A percentile compares a stretch with the other conserved stretches of the same genome.
These are phyloP conservation scores for Pimephales promelas DNA, from an alignment of 2,113 vertebrate species.

Conservation along the genomic window DNA sequence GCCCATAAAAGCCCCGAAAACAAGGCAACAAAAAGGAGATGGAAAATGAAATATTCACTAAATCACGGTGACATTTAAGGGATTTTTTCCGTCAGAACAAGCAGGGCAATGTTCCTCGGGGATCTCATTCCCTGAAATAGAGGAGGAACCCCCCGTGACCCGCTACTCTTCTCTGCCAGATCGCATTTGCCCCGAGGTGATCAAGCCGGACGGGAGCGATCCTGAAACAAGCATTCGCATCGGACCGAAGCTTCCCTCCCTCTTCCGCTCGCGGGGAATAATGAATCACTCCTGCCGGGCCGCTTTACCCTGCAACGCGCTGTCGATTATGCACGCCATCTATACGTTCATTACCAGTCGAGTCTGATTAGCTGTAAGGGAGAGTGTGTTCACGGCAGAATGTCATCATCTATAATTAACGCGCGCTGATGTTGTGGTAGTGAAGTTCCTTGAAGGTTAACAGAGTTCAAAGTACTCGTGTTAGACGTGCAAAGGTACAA, in stretches of 20 bases:
- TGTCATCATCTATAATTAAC: constrained; percentile 39
- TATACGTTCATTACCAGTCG: constrained; percentile 50
- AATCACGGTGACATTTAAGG: constrained; percentile 67
- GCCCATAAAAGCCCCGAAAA: constrained; percentile 56
- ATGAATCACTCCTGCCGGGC: constrained; percentile 64
- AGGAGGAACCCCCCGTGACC: constrained; percentile 58
- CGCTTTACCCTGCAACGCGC: constrained; percentile 22
- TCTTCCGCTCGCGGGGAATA: constrained; percentile 64
- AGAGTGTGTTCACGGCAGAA: constrained; percentile 43
- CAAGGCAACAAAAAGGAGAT: constrained; percentile 57
- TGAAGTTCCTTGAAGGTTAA: constrained; percentile 29
- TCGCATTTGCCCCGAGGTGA: constrained; percentile 60
- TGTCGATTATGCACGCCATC: constrained; percentile 30
- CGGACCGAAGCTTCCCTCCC: constrained; percentile 61
- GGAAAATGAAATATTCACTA: constrained; percentile 65
- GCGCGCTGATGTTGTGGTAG: constrained; percentile 15
- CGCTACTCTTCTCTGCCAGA: constrained; percentile 59
- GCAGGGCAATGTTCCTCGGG: background rate
- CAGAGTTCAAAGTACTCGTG: background rate
- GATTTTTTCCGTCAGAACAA: constrained; percentile 59
- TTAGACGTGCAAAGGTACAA: background rate
- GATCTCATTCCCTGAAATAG: background rate
- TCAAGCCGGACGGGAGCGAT: constrained; percentile 54
- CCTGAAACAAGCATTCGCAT: constrained; percentile 64
- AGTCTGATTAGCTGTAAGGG: constrained; percentile 53